Conservation (phyloP, 2,888 invertebrate genomes). For the Caenorhabditis panamensis region DNA sequence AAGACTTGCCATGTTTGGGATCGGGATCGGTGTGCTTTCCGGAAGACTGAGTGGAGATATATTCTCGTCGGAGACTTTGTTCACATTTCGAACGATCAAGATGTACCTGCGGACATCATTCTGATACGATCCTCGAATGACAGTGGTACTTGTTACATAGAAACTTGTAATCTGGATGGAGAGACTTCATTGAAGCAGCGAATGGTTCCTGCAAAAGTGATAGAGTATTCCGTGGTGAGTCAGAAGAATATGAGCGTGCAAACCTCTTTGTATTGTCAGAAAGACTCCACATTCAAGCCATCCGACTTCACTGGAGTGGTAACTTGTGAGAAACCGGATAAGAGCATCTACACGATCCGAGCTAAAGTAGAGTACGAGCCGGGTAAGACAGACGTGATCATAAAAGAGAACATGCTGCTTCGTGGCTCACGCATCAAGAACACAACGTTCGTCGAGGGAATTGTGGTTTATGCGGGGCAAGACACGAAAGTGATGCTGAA, state of each 20-base stretch:
- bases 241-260: neutral
- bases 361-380: constrained; percentile 84
- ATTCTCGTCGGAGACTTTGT: constrained; percentile 94
- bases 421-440: constrained; percentile 96
- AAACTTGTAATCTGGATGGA: constrained; percentile 96
- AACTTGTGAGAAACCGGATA: constrained; percentile 95
- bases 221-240: constrained; percentile 85
- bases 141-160: constrained; percentile 91
- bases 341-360: constrained; percentile 94
- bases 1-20: constrained; percentile 90
- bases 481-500: constrained; percentile 98
- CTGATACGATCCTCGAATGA: constrained; percentile 69
- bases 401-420: constrained; percentile 92
- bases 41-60: constrained; percentile 87
- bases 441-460: constrained; percentile 95
- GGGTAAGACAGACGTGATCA: constrained; percentile 82
- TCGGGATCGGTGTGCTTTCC: constrained; percentile 64
- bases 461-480: constrained; percentile 96
- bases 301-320: constrained; percentile 87
- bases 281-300: constrained; percentile 70
- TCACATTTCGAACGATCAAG: constrained; percentile 95
- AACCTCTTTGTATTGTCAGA: constrained; percentile 33
- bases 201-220: constrained; percentile 68
- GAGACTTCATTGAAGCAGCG: constrained; percentile 96
- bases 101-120: constrained; percentile 95